These are phyloP conservation scores for Halcyon badia DNA, from an alignment of 2,797 vertebrate species.

Conservation along the genomic window DNA sequence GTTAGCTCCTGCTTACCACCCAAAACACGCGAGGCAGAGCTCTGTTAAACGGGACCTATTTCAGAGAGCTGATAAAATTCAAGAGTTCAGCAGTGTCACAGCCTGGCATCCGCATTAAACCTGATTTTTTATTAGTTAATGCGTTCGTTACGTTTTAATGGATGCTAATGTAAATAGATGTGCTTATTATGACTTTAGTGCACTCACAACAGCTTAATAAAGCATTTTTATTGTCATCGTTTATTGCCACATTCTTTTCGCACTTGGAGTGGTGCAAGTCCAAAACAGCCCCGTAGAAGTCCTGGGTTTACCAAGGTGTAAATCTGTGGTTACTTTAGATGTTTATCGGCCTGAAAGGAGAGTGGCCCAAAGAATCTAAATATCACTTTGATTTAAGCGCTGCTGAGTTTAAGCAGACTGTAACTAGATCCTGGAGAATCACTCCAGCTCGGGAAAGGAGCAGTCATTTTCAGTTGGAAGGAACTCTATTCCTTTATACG, in stretches of 20 bases:
- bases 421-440: constrained; percentile 53
- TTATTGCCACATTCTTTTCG: constrained; percentile 67
- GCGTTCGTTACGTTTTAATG: constrained; percentile 48
- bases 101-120: constrained; percentile 42
- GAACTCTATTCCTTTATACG: not conserved
- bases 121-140: constrained; percentile 51
- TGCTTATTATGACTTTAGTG: constrained; percentile 62
- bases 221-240: constrained; percentile 70
- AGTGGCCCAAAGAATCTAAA: constrained; percentile 41
- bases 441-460: not conserved
- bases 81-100: constrained; percentile 43
- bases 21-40: not conserved
- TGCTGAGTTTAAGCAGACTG: constrained; percentile 47
- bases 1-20: not conserved
- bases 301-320: constrained; percentile 56
- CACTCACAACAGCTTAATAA: constrained; percentile 63
- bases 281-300: constrained; percentile 50
- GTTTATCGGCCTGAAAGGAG: constrained; percentile 54
- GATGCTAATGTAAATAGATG: constrained; percentile 69
- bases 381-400: constrained; percentile 55
- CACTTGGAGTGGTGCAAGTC: constrained; percentile 36
- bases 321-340: constrained; percentile 66
- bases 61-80: constrained; percentile 49
- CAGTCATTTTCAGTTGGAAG: not conserved
- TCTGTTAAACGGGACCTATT: constrained; percentile 10